These are phyloP conservation scores for Heteropelma amictum DNA, from an alignment of 2,888 invertebrate genomes.

Conservation along the genomic window DNA sequence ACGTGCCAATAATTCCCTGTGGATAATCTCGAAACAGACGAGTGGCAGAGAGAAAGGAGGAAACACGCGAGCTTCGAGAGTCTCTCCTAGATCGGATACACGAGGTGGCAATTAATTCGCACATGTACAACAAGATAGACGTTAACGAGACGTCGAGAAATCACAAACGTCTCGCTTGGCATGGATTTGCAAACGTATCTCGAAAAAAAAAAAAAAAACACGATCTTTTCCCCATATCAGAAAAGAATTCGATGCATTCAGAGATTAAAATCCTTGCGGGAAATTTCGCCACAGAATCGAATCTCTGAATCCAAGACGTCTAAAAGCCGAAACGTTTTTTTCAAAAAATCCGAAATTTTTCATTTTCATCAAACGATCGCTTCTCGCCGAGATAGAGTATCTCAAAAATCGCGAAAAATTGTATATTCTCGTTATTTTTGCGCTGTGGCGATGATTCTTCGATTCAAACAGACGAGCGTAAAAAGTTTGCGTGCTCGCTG, in stretches of 20 bases:
- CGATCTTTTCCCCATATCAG: too few relatives aligned
- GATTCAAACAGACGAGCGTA: not conserved
- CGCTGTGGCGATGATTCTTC: not conserved
- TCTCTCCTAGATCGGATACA: not conserved
- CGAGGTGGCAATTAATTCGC: slow-evolving; percentile 3
- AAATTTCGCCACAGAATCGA: too few relatives aligned
- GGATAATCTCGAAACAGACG: slow-evolving; percentile 30
- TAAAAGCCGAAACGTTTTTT: too few relatives aligned
- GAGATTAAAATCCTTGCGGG: too few relatives aligned
- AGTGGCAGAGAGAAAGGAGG: not conserved
- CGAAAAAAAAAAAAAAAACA: too few relatives aligned
- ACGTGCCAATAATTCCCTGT: slow-evolving; percentile 25
- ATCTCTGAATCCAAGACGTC: too few relatives aligned
- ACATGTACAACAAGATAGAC: slow-evolving; percentile 3
- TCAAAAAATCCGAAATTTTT: too few relatives aligned
- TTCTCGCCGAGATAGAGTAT: too few relatives aligned
- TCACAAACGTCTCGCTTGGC: slow-evolving; percentile 5
- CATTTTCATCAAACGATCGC: too few relatives aligned
- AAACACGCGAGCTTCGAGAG: not conserved
- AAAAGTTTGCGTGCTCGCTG: not conserved
- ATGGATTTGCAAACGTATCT: too few relatives aligned
- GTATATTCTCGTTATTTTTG: not conserved
- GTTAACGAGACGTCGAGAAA: slow-evolving; percentile 43
- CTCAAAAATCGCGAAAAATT: not conserved
- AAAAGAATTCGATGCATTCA: too few relatives aligned